Evolutionary conservation across 1,140 invertebrate genomes (phyloP), one percentile per base, ranked within the genome.

Genomic region (Drosophila gunungcola): DNA sequence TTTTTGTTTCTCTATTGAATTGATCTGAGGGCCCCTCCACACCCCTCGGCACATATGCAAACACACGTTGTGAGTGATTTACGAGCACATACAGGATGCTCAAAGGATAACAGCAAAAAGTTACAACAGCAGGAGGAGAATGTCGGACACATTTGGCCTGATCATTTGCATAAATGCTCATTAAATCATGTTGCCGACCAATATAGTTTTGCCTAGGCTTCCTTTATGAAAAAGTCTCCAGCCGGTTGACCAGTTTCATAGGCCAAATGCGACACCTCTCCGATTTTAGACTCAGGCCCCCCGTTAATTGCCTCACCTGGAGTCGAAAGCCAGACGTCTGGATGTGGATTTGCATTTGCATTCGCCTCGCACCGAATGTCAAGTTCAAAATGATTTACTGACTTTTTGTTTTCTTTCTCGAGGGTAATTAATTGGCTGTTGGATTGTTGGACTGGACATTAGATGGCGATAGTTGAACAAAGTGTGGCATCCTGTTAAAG

Each of bases 321-420:
- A 86, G 78, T 68, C 68, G 36, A 53, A 25, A 53, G 29, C 7
- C 13, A 53, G 16, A 9, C 53, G 21, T 10, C 29, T n/a, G 13
- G 29, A 29, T 45, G 38, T 67, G 57, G 48, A 81, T 56, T 74
- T 64, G 49, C 51, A 84, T 85, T 78, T 80, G 74, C 74, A 78
- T 79, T 68, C 55, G 75, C 63, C 58, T 62, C 80, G 55, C 79
- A 51, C 52, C 63, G 84, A 88, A 88, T 88, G 83, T 88, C 83
- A 88, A 88, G 83, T 88, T 88, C 83, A 83, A 83, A 88, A 89
- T 88, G 83, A 88, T 89, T 88, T 88, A 88, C 58, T 49, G 79
- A 77, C 83, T 80, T 82, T 79, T 82, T 67, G 53, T 72, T 73
- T 82, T 67, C 48, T 72, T 73, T 81, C 53, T 46, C 60, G 51